Evolutionary conservation across 2,888 invertebrate genomes (phyloP).

Genomic region (Villa cingulata): DNA sequence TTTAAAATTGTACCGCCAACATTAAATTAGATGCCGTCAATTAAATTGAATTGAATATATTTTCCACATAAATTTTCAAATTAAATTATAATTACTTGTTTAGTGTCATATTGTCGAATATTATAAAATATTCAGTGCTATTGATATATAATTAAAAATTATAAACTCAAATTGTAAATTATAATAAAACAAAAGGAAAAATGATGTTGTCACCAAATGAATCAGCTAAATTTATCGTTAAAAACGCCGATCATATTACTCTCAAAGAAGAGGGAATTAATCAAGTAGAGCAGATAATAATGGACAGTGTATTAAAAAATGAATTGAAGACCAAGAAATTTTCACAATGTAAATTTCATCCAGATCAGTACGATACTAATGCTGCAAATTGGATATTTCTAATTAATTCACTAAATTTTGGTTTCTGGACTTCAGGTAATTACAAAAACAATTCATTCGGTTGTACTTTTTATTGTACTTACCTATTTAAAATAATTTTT

Average conservation of each 20-base stretch:
- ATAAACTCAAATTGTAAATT: too few species aligned
- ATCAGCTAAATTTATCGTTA: constrained; percentile 60
- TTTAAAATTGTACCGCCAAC: too few species aligned
- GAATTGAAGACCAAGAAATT: constrained; percentile 52
- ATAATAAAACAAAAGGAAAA: neutral
- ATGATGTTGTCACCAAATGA: constrained; percentile 41
- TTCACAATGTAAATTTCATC: constrained; percentile 58
- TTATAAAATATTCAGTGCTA: too few species aligned
- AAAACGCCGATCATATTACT: constrained; percentile 52
- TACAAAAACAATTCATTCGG: neutral
- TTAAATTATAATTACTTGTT: too few species aligned
- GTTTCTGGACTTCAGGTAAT: constrained; percentile 69
- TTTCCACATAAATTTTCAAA: too few species aligned
- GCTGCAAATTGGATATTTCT: constrained; percentile 85
- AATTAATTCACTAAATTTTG: constrained; percentile 87
- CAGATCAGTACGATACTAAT: constrained; percentile 47
- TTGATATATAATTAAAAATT: too few species aligned
- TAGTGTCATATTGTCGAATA: too few species aligned
- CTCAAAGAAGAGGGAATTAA: constrained; percentile 53
- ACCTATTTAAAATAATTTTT: neutral
- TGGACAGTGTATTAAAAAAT: constrained; percentile 42
- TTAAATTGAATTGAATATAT: too few species aligned
- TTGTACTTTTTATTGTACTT: neutral
- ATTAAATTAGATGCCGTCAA: too few species aligned
- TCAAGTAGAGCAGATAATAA: constrained; percentile 51